Evolutionary conservation across 2,888 invertebrate genomes (phyloP).

Genomic region (Dendrolimus pini): DNA sequence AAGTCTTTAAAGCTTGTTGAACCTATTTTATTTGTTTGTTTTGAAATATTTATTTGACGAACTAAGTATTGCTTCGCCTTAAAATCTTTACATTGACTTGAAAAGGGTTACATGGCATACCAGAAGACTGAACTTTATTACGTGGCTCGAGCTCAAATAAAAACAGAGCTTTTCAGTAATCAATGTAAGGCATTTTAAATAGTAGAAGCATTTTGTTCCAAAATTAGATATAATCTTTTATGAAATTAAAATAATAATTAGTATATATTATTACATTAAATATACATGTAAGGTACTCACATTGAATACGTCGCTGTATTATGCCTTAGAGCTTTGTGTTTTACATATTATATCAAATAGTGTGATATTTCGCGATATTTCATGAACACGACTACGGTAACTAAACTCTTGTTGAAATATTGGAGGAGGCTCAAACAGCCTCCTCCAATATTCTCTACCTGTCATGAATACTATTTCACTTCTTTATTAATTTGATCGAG

Average conservation of each 20-base stretch:
- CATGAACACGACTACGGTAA: no score
- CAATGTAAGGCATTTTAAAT: no score
- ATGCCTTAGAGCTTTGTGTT: slow-evolving; percentile 9
- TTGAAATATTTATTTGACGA: not conserved
- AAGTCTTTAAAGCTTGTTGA: not conserved
- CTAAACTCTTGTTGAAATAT: no score
- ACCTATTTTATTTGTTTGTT: not conserved
- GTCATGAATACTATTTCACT: no score
- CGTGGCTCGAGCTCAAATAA: no score
- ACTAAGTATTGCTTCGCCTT: not conserved
- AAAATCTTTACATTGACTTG: slow-evolving; percentile 5
- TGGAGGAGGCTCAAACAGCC: no score
- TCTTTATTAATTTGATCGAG: no score
- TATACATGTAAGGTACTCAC: not conserved
- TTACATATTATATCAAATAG: no score
- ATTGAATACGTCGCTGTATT: not conserved
- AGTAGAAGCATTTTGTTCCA: not conserved
- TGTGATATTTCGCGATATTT: no score
- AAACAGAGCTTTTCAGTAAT: no score
- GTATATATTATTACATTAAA: not conserved
- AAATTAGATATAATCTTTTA: not conserved
- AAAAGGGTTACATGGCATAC: not conserved
- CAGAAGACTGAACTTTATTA: no score
- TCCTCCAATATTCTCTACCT: no score
- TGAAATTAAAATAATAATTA: not conserved